Evolutionary conservation across 2,888 invertebrate species (phyloP), one percentile per base, ranked within the genome.

Genomic region (Leistus spinibarbis): DNA sequence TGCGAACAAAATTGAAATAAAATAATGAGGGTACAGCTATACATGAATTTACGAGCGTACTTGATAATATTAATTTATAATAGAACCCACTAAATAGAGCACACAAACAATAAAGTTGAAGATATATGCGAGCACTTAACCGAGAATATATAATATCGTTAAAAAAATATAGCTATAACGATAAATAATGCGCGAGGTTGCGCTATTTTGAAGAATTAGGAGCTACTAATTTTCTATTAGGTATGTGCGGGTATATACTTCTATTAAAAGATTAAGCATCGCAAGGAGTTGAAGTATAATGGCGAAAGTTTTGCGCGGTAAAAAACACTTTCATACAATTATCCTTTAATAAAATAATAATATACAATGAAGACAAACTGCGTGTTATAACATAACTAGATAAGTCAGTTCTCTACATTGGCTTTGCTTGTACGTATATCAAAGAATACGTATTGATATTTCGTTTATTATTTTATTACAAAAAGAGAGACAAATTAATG

Each of bases 311-410:
- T 57, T n/a, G 54, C 13, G 60, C 13, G 60, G 27, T 65, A 72
- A 73, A 72, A 65, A 56, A 66, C 67, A 67, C 73, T 73, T 62
- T 60, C 66, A 67, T 27, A 73, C 67, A 73, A 73, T 67, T 73
- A 73, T 73, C 62, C 62, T 22, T 27, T 60, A 22, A 73, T 73
- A 73, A 73, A 66, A 66, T 66, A 66, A 73, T 67, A 73, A 73
- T 73, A 73, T 57, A 73, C 73, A 73, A 73, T 73, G 67, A 67
- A 67, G 60, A 73, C 67, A 65, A 64, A 65, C 27, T 13, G 40
- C 40, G 40, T 13, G 7, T 40, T 40, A 40, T 40, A 40, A 40
- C 40, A n/a, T n/a, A n/a, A n/a, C n/a, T n/a, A n/a, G n/a, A n/a
- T n/a, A n/a, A n/a, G n/a, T n/a, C n/a, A n/a, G n/a, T n/a, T n/a